These are phyloP conservation scores for Momotus momota DNA, from an alignment of 2,797 vertebrate genomes.

Conservation along the genomic window DNA sequence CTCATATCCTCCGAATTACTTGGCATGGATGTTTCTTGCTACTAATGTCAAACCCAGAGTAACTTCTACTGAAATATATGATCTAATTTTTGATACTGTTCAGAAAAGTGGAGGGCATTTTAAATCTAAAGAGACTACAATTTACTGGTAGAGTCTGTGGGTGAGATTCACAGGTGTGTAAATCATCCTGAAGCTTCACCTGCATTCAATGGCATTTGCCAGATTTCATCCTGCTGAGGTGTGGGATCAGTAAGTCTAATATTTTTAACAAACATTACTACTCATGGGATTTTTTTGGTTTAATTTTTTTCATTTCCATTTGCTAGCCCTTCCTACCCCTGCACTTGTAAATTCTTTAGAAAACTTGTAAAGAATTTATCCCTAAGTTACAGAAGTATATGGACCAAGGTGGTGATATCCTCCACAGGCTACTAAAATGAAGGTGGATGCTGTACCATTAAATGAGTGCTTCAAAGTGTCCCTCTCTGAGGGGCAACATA, in stretches of 20 bases:
- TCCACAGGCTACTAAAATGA: not conserved
- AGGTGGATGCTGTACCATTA: not conserved
- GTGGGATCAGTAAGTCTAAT: not conserved
- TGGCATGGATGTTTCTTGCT: not conserved
- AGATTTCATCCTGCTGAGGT: not conserved
- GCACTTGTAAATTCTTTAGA: not conserved
- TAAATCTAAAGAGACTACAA: not conserved
- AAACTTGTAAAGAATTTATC: not conserved
- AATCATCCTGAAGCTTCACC: not conserved
- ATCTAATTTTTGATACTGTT: not conserved
- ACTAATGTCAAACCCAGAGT: not conserved
- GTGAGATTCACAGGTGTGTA: not conserved
- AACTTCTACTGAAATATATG: not conserved
- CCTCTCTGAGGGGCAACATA: not conserved
- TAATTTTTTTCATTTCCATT: not conserved
- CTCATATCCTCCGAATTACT: conserved; percentile 6
- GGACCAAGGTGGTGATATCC: not conserved
- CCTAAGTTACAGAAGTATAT: not conserved
- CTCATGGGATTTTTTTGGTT: accelerated
- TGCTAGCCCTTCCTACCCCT: not conserved
- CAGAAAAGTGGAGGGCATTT: not conserved
- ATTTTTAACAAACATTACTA: not conserved
- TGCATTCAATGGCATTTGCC: not conserved
- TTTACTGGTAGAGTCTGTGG: not conserved
- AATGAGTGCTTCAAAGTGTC: not conserved